phyloP scores from a whole-genome alignment of 2,113 vertebrate genomes.

The Indicator indicator region DNA sequence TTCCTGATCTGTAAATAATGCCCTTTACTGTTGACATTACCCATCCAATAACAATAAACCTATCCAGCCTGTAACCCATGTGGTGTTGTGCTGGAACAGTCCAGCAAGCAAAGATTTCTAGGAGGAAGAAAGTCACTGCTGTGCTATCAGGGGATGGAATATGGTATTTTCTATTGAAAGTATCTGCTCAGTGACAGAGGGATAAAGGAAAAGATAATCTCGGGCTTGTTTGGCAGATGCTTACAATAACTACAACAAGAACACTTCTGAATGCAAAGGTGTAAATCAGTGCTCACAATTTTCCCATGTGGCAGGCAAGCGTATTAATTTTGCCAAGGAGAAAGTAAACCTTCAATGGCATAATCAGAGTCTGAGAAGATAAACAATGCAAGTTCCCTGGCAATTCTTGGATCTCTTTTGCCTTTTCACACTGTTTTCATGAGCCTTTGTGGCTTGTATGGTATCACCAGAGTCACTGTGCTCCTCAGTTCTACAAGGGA shows the following conservation, averaged over 20 bases:
- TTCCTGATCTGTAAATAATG: constrained; percentile 1
- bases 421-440: not conserved
- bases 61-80: not conserved
- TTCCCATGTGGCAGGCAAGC: not conserved
- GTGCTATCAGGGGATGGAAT: not conserved
- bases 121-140: not conserved
- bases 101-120: not conserved
- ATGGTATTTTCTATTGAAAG: not conserved
- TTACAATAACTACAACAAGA: not conserved
- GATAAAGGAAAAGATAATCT: not conserved
- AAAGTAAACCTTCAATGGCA: not conserved
- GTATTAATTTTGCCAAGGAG: not conserved
- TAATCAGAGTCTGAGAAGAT: not conserved
- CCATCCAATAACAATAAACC: not conserved
- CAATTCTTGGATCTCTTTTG: not conserved
- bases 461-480: not conserved
- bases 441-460: not conserved
- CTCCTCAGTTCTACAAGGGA: not conserved
- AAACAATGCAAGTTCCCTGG: not conserved
- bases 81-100: not conserved
- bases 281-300: not conserved
- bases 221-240: not conserved
- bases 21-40: not conserved
- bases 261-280: not conserved
- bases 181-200: not conserved